phyloP scores from a whole-genome alignment of 2,113 vertebrate genomes.

The Podarcis muralis region DNA sequence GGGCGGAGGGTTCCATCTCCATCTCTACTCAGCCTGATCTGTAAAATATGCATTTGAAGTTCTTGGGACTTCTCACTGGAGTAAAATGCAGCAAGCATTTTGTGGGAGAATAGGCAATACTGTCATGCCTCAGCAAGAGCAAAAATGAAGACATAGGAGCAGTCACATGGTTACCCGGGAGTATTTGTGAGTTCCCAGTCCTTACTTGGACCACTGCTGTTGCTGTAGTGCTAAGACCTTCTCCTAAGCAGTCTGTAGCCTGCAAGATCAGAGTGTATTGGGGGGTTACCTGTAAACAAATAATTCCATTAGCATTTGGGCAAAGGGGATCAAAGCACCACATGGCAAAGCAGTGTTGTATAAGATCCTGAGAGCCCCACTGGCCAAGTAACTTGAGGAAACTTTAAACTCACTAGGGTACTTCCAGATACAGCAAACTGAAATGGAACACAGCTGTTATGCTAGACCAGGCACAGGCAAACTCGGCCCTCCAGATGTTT shows the following conservation, averaged over 20 bases:
- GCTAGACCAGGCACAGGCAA: no score
- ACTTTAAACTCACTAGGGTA: no score
- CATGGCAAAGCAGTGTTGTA: background rate
- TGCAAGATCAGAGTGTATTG: constrained; percentile 80
- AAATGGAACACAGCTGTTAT: no score
- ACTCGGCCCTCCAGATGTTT: no score
- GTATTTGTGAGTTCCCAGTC: constrained; percentile 82
- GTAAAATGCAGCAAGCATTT: background rate
- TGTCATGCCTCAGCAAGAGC: background rate
- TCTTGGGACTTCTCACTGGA: background rate
- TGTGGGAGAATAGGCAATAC: background rate
- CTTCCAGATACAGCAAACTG: no score
- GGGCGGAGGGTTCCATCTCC: background rate
- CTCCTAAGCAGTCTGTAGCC: constrained; percentile 78
- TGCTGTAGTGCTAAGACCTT: constrained; percentile 48
- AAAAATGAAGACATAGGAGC: background rate
- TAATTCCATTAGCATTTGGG: background rate
- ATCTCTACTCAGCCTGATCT: background rate
- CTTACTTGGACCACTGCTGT: constrained; percentile 79
- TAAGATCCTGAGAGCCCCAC: no score
- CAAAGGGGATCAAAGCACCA: background rate
- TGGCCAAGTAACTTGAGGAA: no score
- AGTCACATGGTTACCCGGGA: constrained; percentile 65
- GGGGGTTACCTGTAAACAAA: constrained; percentile 73
- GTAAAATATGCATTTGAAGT: background rate